Conservation (phyloP, 2,888 invertebrate species). For the Ennomos erosarius region DNA sequence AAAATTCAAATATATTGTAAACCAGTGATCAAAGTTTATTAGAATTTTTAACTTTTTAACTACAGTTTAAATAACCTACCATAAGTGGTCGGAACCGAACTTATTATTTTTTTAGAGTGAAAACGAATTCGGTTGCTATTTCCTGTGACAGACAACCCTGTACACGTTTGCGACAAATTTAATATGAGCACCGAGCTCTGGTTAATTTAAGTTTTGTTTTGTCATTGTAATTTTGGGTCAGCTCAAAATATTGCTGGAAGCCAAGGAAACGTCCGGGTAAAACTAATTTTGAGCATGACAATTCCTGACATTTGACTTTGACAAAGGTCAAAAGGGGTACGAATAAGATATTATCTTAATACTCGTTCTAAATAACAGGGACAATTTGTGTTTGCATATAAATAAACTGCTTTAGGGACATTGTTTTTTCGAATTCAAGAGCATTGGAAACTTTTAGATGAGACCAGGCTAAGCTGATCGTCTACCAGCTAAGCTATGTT, state of each 20-base stretch:
- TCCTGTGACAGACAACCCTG: no score
- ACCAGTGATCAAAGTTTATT: no score
- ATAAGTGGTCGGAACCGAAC: no score
- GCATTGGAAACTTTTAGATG: no score
- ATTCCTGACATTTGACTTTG: conserved; percentile 34
- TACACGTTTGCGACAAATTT: neutral
- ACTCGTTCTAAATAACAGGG: conserved; percentile 17
- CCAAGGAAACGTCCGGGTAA: conserved; percentile 16
- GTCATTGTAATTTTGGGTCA: conserved; percentile 19
- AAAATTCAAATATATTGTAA: no score
- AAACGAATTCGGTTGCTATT: no score
- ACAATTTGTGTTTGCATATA: conserved; percentile 14
- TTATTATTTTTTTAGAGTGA: no score
- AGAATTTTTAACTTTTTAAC: no score
- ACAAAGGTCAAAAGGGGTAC: conserved; percentile 29
- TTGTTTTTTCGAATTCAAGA: no score
- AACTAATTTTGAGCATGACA: conserved; percentile 37
- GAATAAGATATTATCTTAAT: conserved; percentile 25
- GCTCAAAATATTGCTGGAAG: conserved; percentile 26
- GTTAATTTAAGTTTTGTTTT: conserved; percentile 26
- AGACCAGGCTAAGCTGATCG: no score
- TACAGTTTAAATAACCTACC: no score
- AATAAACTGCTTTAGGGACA: conserved; percentile 1
- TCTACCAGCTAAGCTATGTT: no score
- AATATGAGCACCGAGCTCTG: neutral